A percentile compares a stretch with the other conserved stretches of the same genome.
phyloP scores from a whole-genome alignment of 1,140 invertebrate species.

The Drosophila pallidifrons region DNA sequence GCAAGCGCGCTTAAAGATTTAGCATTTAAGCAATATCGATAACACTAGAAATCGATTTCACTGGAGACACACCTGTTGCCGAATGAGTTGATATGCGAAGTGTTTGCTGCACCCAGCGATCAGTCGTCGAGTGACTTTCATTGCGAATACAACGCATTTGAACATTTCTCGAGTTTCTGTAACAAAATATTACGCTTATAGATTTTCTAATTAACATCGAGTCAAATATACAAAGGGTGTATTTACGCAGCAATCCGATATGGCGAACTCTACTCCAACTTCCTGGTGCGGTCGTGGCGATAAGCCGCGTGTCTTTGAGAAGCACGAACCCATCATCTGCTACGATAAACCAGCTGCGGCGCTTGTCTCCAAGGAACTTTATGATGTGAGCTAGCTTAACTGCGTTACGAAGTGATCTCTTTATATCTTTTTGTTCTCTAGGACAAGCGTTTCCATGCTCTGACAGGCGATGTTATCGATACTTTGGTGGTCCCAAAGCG shows the following conservation, averaged over 20 bases:
- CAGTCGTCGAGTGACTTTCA: slow-evolving; percentile 15
- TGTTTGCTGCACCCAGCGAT: slow-evolving; percentile 2
- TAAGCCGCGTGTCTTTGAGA: slow-evolving; percentile 65
- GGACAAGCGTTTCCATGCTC: slow-evolving; percentile 69
- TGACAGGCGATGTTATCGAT: slow-evolving; percentile 72
- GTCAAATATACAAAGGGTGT: not conserved
- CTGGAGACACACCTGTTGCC: not conserved
- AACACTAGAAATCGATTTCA: not conserved
- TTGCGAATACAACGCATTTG: not conserved
- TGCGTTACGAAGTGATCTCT: not conserved
- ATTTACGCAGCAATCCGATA: slow-evolving; percentile 3
- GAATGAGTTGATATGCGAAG: not conserved
- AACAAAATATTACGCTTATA: not conserved
- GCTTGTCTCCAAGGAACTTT: slow-evolving; percentile 68
- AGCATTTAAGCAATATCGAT: slow-evolving; percentile 6
- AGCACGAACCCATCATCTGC: slow-evolving; percentile 77
- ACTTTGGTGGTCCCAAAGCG: slow-evolving; percentile 82
- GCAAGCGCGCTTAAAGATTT: not conserved
- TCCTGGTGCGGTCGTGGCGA: slow-evolving; percentile 65
- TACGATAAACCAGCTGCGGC: slow-evolving; percentile 82
- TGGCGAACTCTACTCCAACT: slow-evolving; percentile 36
- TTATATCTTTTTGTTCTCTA: slow-evolving; percentile 10
- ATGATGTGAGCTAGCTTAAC: slow-evolving; percentile 61
- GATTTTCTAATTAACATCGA: slow-evolving; percentile 12
- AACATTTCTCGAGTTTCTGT: not conserved